These are phyloP conservation scores for Lampris incognitus DNA, from an alignment of 2,113 vertebrate species.

Conservation along the genomic window DNA sequence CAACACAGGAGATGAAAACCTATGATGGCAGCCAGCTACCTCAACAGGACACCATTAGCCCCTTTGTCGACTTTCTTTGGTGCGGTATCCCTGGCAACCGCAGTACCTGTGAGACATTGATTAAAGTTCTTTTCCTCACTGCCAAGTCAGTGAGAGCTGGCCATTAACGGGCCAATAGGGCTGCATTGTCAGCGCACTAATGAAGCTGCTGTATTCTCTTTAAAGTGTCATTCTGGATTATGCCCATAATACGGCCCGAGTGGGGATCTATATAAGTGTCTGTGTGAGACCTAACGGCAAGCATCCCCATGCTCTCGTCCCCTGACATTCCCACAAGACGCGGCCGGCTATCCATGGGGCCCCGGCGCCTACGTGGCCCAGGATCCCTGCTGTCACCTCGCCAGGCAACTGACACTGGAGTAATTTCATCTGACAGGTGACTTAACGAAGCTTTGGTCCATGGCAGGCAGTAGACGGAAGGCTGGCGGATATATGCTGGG, in stretches of 20 bases:
- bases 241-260: conserved; percentile 45
- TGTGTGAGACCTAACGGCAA: conserved; percentile 57
- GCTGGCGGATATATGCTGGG: conserved; percentile 34
- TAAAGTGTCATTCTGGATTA: conserved; percentile 75
- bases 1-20: conserved; percentile 50
- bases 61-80: conserved; percentile 71
- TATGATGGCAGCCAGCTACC: conserved; percentile 54
- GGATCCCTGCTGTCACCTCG: conserved; percentile 58
- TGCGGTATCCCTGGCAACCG: conserved; percentile 72
- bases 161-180: conserved; percentile 58
- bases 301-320: not conserved
- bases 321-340: conserved; percentile 20
- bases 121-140: conserved; percentile 67
- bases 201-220: conserved; percentile 67
- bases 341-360: conserved; percentile 23
- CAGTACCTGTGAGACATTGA: conserved; percentile 73
- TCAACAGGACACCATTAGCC: conserved; percentile 71
- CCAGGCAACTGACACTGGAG: conserved; percentile 50
- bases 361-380: conserved; percentile 37
- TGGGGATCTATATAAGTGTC: conserved; percentile 54
- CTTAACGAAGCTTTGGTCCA: conserved; percentile 71
- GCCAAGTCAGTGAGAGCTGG: conserved; percentile 67
- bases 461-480: conserved; percentile 59
- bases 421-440: conserved; percentile 81
- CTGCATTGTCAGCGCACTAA: conserved; percentile 64